Evolutionary conservation across 2,888 invertebrate species (phyloP), one percentile per base, ranked within the genome.

Genomic region (Allacma fusca): DNA sequence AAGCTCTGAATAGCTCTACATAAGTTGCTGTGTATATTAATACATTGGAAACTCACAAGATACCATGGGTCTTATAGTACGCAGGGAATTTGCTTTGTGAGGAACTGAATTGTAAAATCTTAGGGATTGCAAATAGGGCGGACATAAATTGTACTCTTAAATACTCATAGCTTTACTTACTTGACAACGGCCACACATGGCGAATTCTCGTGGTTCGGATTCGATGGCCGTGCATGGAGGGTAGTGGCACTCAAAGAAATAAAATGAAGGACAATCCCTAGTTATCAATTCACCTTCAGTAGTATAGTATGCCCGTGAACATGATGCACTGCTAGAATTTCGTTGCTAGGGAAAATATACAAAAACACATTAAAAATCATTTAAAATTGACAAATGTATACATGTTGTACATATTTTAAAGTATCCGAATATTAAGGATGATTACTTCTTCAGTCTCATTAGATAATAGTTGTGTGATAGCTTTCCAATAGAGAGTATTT

Each of bases 191-290:
- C 88, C 88, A 85, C 89, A 89, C 83, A 88, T 88, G 81, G 88
- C 88, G 84, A 88, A 89, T 81, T 89, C 88, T 74, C 88, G 82
- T 13, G 88, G 85, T 80, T 88, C 87, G 76, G 86, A 86, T 81
- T 89, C 88, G 84, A 89, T 87, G 72, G 87, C 87, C 12, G 88
- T 88, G 83, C 89, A 89, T 0, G 89, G 88, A 21, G 88, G 87
- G 83, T 88, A 88, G 82, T 88, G 88, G 82, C 89, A 89, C 84
- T 89, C 89, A 83, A 88, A 89, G 84, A 87, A 88, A 80, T 85
- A 85, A 78, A 85, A 85, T 16, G 79, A 79, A 57, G 77, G 77
- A 23, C 80, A 81, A 70, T 81, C 81, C 65, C 81, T 76, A 40
- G 82, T 81, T 70, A 83, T 82, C 62, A 82, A 76, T 79, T 83